Evolutionary conservation across 2,888 invertebrate genomes (phyloP).

Genomic region (Diarsia rubi): DNA sequence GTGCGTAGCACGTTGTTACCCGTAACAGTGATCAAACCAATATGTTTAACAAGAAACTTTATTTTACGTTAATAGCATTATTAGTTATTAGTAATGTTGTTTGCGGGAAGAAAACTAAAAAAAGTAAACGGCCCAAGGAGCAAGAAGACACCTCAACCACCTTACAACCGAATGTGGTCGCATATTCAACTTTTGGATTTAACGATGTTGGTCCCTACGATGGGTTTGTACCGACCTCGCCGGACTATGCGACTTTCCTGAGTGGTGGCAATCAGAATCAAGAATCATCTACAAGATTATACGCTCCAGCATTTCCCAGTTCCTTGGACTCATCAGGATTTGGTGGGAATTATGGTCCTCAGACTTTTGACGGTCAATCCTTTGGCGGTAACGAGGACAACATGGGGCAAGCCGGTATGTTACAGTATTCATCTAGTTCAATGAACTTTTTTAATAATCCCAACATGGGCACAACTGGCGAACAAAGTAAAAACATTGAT

Average conservation of each 20-base stretch:
- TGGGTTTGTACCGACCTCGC: conserved; percentile 86
- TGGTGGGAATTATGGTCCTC: conserved; percentile 74
- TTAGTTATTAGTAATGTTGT: conserved; percentile 70
- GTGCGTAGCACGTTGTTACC: conserved; percentile 71
- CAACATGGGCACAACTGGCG: conserved; percentile 72
- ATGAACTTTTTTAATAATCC: conserved; percentile 76
- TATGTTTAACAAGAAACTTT: conserved; percentile 81
- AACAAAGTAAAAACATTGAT: conserved; percentile 72
- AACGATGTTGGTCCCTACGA: conserved; percentile 86
- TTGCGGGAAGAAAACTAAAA: conserved; percentile 80
- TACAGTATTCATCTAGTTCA: conserved; percentile 77
- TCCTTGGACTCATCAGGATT: conserved; percentile 80
- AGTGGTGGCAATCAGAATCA: conserved; percentile 77
- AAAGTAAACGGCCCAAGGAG: conserved; percentile 77
- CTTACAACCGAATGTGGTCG: conserved; percentile 85
- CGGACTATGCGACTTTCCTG: conserved; percentile 82
- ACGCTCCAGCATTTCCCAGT: conserved; percentile 85
- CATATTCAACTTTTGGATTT: conserved; percentile 87
- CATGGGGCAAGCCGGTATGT: conserved; percentile 75
- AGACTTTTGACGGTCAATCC: conserved; percentile 72
- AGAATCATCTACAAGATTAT: conserved; percentile 81
- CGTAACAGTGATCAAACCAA: conserved; percentile 74
- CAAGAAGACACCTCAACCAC: conserved; percentile 78
- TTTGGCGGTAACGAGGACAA: conserved; percentile 71
- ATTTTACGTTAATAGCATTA: conserved; percentile 75